Conservation (phyloP, 2,888 invertebrate species). For the Busseola fusca region DNA sequence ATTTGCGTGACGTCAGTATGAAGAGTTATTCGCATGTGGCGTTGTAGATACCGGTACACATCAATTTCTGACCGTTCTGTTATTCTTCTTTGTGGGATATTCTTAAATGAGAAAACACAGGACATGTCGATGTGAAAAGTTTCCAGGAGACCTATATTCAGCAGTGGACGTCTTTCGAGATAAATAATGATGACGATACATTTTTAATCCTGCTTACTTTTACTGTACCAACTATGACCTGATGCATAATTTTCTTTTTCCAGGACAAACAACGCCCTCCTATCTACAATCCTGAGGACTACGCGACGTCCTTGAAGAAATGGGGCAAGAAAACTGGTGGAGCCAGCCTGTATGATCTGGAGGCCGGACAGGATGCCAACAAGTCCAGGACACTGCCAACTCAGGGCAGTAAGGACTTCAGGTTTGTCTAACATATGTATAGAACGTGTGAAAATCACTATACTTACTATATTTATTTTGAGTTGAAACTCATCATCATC, state of each 20-base stretch:
- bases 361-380: slow-evolving; percentile 76
- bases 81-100: not conserved
- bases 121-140: too few species aligned
- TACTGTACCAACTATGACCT: not conserved
- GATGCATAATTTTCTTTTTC: slow-evolving; percentile 45
- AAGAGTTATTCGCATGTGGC: too few species aligned
- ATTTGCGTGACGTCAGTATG: too few species aligned
- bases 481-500: too few species aligned
- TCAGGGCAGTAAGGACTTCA: slow-evolving; percentile 84
- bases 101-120: too few species aligned
- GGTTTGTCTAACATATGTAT: slow-evolving; percentile 65
- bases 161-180: not conserved
- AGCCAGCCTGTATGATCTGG: slow-evolving; percentile 79
- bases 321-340: slow-evolving; percentile 92
- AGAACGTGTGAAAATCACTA: too few species aligned
- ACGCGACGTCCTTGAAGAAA: slow-evolving; percentile 93
- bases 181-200: not conserved
- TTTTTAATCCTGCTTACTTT: not conserved
- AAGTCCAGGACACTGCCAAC: slow-evolving; percentile 82
- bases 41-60: too few species aligned
- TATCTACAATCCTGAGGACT: slow-evolving; percentile 97
- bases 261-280: slow-evolving; percentile 96
- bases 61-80: not conserved
- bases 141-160: not conserved
- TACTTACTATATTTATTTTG: too few species aligned